phyloP scores from a whole-genome alignment of 2,888 invertebrate species.

The Brachycybe producta region DNA sequence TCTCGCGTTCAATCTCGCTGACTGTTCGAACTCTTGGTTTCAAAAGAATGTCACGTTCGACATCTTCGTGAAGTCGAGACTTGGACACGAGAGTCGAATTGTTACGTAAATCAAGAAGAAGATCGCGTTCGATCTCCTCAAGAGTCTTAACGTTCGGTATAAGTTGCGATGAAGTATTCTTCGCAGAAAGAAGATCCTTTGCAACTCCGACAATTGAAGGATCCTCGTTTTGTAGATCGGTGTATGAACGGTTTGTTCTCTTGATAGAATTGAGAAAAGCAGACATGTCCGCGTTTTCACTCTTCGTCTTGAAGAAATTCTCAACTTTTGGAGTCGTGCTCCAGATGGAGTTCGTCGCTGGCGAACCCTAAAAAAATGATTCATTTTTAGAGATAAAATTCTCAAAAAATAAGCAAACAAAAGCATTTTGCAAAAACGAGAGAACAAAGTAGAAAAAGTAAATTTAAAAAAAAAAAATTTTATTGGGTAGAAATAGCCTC shows the following conservation, averaged over 20 bases:
- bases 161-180: conserved; percentile 1
- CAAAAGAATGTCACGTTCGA: conserved; percentile 18
- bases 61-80: conserved; percentile 17
- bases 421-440: too few species aligned
- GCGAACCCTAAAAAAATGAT: conserved; percentile 24
- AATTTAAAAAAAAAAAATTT: too few species aligned
- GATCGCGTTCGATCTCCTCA: conserved; percentile 55
- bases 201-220: conserved; percentile 12
- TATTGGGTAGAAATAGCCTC: too few species aligned
- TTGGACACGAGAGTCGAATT: not conserved
- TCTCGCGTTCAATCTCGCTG: conserved; percentile 19
- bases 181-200: not conserved
- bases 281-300: not conserved
- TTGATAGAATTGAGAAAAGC: not conserved
- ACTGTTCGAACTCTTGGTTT: conserved; percentile 17
- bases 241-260: not conserved
- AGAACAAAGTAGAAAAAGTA: too few species aligned
- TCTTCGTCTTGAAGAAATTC: not conserved
- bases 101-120: conserved; percentile 37
- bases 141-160: conserved; percentile 54
- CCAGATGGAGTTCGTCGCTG: conserved; percentile 24
- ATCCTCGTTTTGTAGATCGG: conserved; percentile 1
- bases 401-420: not conserved
- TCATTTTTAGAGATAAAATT: not conserved
- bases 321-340: conserved; percentile 15